These are phyloP conservation scores for Ptilonorhynchus violaceus DNA, from an alignment of 2,113 vertebrate species.

Conservation along the genomic window DNA sequence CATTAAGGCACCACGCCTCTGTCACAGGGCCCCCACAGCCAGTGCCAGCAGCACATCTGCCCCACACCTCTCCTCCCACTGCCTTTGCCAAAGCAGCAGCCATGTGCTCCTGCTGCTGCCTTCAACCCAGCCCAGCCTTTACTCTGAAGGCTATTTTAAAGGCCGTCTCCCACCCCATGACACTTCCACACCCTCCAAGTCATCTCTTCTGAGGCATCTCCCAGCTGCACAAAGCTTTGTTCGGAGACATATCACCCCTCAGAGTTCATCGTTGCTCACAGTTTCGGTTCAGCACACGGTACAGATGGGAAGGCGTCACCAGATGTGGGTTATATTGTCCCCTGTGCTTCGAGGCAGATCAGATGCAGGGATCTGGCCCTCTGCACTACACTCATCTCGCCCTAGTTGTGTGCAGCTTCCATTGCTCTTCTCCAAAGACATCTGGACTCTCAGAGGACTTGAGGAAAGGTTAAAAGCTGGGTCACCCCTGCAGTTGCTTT, in stretches of 20 bases:
- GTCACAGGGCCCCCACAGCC: background rate
- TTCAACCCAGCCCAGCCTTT: background rate
- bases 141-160: background rate
- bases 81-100: background rate
- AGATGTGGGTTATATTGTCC: background rate
- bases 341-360: background rate
- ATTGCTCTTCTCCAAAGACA: background rate
- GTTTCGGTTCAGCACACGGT: background rate
- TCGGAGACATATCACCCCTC: background rate
- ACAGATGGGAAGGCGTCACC: background rate
- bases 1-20: background rate
- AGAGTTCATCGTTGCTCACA: background rate
- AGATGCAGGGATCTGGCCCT: background rate
- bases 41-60: background rate
- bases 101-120: background rate
- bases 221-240: background rate
- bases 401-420: background rate
- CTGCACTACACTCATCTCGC: background rate
- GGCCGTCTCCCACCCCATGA: background rate
- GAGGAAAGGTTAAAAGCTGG: conserved; percentile 6
- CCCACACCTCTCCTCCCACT: background rate
- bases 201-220: background rate
- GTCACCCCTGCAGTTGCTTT: background rate
- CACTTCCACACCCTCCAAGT: background rate
- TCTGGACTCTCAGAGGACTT: conserved; percentile 2